These are phyloP conservation scores for Schizaphis graminum DNA, from an alignment of 2,888 invertebrate species.

Conservation along the genomic window DNA sequence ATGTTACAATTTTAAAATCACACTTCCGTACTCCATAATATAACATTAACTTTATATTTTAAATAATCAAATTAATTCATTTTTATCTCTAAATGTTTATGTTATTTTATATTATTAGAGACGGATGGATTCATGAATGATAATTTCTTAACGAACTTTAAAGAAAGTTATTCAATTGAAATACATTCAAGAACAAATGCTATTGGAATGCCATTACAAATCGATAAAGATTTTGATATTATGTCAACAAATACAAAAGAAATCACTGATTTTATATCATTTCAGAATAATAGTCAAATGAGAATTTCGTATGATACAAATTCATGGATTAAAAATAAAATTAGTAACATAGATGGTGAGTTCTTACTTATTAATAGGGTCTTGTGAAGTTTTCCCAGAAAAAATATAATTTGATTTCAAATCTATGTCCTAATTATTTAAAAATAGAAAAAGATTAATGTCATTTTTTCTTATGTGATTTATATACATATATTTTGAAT, in stretches of 20 bases:
- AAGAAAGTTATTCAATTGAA: neutral
- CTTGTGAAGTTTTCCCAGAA: too few relatives aligned
- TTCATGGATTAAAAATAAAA: too few relatives aligned
- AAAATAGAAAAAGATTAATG: too few relatives aligned
- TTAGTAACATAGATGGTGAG: neutral
- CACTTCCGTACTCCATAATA: too few relatives aligned
- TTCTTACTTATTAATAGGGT: neutral
- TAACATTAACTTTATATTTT: too few relatives aligned
- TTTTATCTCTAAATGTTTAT: neutral
- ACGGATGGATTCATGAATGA: neutral
- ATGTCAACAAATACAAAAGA: neutral
- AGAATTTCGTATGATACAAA: neutral
- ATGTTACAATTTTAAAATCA: too few relatives aligned
- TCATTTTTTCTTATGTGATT: too few relatives aligned
- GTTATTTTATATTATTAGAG: neutral
- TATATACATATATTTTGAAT: too few relatives aligned
- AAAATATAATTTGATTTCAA: too few relatives aligned
- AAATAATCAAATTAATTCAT: too few relatives aligned
- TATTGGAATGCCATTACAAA: neutral
- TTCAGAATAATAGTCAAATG: neutral
- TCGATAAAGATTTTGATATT: neutral
- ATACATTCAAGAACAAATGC: neutral
- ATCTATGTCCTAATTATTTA: too few relatives aligned
- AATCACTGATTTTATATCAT: neutral
- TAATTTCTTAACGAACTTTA: neutral